Conservation (phyloP, 1,140 invertebrate genomes). For the Conus ventricosus region DNA sequence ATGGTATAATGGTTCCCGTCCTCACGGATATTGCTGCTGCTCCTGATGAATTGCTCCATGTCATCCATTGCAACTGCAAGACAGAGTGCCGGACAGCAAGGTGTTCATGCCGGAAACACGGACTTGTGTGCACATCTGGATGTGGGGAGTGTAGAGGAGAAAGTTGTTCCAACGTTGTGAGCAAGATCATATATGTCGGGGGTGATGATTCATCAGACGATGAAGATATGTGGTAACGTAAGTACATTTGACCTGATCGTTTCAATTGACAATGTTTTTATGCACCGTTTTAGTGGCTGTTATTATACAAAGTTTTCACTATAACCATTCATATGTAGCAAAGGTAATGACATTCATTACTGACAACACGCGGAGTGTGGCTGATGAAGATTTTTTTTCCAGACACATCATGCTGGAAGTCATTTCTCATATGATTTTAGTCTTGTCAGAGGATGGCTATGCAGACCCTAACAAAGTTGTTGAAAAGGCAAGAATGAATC, state of each 20-base stretch:
- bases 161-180: conserved; percentile 32
- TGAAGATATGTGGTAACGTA: not conserved
- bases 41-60: conserved; percentile 33
- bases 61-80: conserved; percentile 40
- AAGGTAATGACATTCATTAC: not conserved
- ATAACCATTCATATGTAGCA: not conserved
- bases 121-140: conserved; percentile 23
- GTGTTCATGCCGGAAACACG: conserved; percentile 43
- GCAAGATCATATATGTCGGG: not conserved
- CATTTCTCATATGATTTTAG: too few relatives aligned
- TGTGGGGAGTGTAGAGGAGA: conserved; percentile 40
- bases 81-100: conserved; percentile 24
- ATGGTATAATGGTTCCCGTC: not conserved
- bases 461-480: too few relatives aligned
- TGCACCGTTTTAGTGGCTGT: not conserved
- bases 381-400: not conserved
- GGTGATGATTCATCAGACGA: conserved; percentile 4
- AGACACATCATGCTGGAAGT: too few relatives aligned
- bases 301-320: not conserved
- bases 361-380: not conserved
- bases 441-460: too few relatives aligned
- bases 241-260: not conserved
- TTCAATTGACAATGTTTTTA: not conserved
- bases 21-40: conserved; percentile 24
- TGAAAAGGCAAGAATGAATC: too few relatives aligned